These are phyloP conservation scores for Acanthococcus lagerstroemiae DNA, from an alignment of 2,888 invertebrate species.

Conservation along the genomic window DNA sequence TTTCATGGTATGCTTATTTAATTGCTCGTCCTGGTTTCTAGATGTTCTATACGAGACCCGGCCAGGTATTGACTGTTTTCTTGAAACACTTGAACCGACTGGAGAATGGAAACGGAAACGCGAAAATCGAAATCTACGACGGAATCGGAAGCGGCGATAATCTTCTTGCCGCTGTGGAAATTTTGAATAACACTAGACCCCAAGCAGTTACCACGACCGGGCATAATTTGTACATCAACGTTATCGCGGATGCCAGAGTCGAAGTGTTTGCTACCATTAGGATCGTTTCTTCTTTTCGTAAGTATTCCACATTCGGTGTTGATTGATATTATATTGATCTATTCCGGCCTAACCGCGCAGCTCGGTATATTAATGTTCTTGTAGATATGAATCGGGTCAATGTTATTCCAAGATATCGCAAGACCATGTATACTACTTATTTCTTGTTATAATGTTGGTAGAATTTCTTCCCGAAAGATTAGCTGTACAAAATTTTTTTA, in stretches of 20 bases:
- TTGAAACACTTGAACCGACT: constrained; percentile 72
- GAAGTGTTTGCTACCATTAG: constrained; percentile 68
- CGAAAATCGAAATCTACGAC: constrained; percentile 65
- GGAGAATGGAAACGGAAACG: constrained; percentile 58
- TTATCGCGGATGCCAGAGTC: constrained; percentile 60
- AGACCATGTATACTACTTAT: too few relatives aligned
- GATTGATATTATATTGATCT: too few relatives aligned
- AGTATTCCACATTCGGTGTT: constrained; percentile 35
- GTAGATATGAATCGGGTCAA: too few relatives aligned
- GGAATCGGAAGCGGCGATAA: constrained; percentile 52
- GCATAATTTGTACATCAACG: constrained; percentile 69
- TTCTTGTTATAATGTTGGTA: too few relatives aligned
- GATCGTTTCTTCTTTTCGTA: constrained; percentile 62
- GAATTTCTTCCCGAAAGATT: too few relatives aligned
- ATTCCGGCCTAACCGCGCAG: too few relatives aligned
- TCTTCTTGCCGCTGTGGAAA: constrained; percentile 57
- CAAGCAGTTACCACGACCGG: constrained; percentile 76
- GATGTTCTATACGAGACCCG: constrained; percentile 64
- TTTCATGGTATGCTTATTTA: too few relatives aligned
- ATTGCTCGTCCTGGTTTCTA: too few relatives aligned
- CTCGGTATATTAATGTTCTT: too few relatives aligned
- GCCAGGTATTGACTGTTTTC: constrained; percentile 74
- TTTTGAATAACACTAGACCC: constrained; percentile 76
- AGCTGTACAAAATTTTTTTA: too few relatives aligned
- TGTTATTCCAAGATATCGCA: too few relatives aligned